phyloP scores from a whole-genome alignment of 2,113 vertebrate genomes.

The Tragelaphus scriptus region DNA sequence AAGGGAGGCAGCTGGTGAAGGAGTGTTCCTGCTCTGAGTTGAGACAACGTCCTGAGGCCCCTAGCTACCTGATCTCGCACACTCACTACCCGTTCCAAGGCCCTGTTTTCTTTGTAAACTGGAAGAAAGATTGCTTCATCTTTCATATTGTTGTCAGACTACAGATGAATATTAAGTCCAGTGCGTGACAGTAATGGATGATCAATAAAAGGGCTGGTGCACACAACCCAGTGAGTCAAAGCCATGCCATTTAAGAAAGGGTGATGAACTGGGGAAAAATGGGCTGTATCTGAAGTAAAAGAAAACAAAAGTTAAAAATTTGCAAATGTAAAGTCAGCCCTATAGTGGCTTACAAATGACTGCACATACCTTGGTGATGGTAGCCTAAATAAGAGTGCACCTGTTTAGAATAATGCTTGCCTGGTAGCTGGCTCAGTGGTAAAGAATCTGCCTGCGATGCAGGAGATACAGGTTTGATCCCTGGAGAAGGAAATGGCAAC shows the following conservation, averaged over 20 bases:
- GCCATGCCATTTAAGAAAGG: not conserved
- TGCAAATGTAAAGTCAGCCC: not conserved
- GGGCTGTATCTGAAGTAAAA: not conserved
- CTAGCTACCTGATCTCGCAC: not conserved
- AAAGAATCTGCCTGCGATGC: not conserved
- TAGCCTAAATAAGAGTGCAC: not conserved
- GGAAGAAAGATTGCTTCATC: not conserved
- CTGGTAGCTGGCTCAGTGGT: not conserved
- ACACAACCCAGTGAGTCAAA: not conserved
- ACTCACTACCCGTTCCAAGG: not conserved
- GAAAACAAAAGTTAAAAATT: not conserved
- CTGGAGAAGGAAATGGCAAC: not conserved
- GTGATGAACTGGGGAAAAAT: not conserved
- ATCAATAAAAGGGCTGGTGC: not conserved
- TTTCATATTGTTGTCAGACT: not conserved
- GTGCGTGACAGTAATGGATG: not conserved
- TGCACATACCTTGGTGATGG: not conserved
- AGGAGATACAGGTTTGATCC: not conserved
- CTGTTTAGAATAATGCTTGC: not conserved
- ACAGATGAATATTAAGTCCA: not conserved
- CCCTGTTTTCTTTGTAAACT: not conserved
- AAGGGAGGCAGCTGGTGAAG: not conserved
- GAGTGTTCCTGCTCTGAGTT: not conserved
- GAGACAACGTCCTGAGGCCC: not conserved
- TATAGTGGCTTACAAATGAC: not conserved